These are phyloP conservation scores for Zygogramma bicolorata DNA, from an alignment of 2,888 invertebrate genomes.

Conservation along the genomic window DNA sequence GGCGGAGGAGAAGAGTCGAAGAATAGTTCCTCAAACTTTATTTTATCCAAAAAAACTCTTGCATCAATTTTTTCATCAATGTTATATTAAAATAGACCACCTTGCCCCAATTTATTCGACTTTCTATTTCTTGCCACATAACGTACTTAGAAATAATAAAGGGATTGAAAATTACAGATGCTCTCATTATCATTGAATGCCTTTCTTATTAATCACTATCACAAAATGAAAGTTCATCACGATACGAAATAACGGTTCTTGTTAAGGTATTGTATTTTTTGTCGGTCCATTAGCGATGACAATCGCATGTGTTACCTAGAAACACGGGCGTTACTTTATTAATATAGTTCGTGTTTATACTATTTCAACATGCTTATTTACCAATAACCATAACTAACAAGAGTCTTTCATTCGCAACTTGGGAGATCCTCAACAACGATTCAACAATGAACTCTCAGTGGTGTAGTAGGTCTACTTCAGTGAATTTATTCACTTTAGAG, in stretches of 20 bases:
- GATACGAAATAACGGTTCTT: background rate
- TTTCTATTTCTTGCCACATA: too few species aligned
- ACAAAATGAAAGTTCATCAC: background rate
- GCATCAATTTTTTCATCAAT: too few species aligned
- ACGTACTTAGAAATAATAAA: too few species aligned
- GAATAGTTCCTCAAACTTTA: too few species aligned
- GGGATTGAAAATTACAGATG: too few species aligned
- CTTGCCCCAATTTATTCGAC: too few species aligned
- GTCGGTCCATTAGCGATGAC: constrained; percentile 17
- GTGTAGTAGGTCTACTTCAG: constrained; percentile 12
- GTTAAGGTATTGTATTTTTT: background rate
- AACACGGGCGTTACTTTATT: constrained; percentile 47
- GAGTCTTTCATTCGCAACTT: constrained; percentile 29
- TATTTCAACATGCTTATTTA: constrained; percentile 47
- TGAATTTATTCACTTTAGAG: background rate
- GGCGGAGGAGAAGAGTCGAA: too few species aligned
- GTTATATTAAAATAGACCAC: too few species aligned
- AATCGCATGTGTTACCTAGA: constrained; percentile 24
- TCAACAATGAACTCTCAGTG: constrained; percentile 27
- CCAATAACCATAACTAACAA: constrained; percentile 49
- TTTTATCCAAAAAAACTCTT: too few species aligned
- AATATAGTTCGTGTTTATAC: constrained; percentile 46
- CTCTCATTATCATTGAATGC: too few species aligned
- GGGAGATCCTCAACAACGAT: constrained; percentile 29
- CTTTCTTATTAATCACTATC: background rate